A percentile compares a stretch with the other conserved stretches of the same genome.
Conservation (phyloP, 1,140 invertebrate species). For the Caenorhabditis latens region DNA sequence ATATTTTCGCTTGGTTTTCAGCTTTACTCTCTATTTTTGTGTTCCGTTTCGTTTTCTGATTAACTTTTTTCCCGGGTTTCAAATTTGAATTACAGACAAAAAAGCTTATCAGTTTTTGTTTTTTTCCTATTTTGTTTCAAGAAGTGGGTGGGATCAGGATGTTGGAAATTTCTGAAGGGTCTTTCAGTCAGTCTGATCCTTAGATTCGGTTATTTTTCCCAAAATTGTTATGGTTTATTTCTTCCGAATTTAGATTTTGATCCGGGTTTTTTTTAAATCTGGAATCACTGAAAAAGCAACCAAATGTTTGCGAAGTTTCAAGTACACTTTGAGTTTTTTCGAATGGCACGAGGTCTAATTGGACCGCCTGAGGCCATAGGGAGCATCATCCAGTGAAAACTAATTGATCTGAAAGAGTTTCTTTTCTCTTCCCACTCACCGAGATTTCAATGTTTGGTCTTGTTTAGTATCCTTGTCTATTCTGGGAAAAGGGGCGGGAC, state of each 20-base stretch:
- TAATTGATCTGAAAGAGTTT: constrained; percentile 22
- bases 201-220: no score
- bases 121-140: no score
- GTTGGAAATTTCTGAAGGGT: no score
- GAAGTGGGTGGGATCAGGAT: no score
- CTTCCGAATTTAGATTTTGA: no score
- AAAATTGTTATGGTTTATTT: no score
- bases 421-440: background rate
- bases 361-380: background rate
- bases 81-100: no score
- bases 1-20: background rate
- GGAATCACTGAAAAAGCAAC: no score
- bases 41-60: background rate
- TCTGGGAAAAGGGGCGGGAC: background rate
- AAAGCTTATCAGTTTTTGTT: no score
- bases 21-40: background rate
- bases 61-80: no score
- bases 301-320: background rate
- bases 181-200: no score
- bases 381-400: background rate
- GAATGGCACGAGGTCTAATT: background rate
- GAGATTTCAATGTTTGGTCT: constrained; percentile 8
- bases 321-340: background rate
- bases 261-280: no score
- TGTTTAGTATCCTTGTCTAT: background rate